phyloP scores from a whole-genome alignment of 2,113 vertebrate species.

The Mobula birostris region DNA sequence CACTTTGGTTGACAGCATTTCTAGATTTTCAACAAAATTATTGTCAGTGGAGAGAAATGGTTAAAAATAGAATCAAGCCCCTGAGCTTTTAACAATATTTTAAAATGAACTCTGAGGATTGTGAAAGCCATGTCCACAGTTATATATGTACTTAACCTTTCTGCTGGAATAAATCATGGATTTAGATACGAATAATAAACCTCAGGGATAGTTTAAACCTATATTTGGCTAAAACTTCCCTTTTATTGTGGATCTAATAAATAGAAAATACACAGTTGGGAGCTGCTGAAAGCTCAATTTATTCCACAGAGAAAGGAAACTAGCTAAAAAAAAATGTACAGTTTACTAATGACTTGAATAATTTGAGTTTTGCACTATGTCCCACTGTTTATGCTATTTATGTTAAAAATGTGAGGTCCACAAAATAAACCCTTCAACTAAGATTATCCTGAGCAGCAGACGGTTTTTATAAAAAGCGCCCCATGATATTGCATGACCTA shows the following conservation, averaged over 20 bases:
- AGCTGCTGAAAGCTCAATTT: neutral
- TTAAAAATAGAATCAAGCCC: constrained; percentile 30
- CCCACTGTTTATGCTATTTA: neutral
- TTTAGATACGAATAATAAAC: constrained; percentile 20
- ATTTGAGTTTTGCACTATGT: neutral
- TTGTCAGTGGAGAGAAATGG: constrained; percentile 6
- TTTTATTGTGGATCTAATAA: constrained; percentile 22
- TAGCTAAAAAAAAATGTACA: neutral
- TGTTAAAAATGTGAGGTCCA: neutral
- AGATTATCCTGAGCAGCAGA: neutral
- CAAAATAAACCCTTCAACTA: neutral
- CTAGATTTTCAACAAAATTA: neutral
- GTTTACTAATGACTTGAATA: neutral
- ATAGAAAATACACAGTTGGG: constrained; percentile 20
- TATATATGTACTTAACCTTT: constrained; percentile 34
- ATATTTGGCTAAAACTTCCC: constrained; percentile 15
- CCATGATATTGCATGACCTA: neutral
- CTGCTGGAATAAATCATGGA: constrained; percentile 32
- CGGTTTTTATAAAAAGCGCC: neutral
- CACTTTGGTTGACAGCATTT: neutral
- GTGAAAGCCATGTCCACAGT: constrained; percentile 23
- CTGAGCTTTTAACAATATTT: constrained; percentile 24
- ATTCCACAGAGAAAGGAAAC: neutral
- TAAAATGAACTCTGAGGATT: constrained; percentile 16
- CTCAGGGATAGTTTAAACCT: constrained; percentile 17